These are phyloP conservation scores for Gadus chalcogrammus DNA, from an alignment of 2,113 vertebrate genomes.

Conservation along the genomic window DNA sequence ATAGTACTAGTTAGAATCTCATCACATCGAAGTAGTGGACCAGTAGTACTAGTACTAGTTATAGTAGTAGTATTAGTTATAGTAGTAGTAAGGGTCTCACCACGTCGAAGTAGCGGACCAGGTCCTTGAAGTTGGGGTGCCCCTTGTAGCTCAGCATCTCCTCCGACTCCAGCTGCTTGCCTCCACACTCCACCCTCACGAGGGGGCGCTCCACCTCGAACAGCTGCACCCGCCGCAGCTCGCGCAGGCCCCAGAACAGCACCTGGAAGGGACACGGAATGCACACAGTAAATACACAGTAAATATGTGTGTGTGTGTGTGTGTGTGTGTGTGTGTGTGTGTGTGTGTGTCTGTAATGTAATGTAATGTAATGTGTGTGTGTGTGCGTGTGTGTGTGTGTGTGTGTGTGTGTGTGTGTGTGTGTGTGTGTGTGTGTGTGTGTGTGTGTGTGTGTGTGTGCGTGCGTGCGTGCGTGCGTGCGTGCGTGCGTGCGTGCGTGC, in stretches of 20 bases:
- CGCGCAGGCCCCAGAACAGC: slow-evolving; percentile 90
- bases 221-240: slow-evolving; percentile 84
- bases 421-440: too few species aligned
- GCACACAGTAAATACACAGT: background rate
- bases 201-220: slow-evolving; percentile 88
- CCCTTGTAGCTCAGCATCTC: slow-evolving; percentile 79
- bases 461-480: background rate
- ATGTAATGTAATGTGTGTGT: too few species aligned
- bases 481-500: too few species aligned
- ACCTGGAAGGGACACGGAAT: slow-evolving; percentile 68
- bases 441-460: background rate
- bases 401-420: too few species aligned
- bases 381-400: too few species aligned
- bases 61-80: background rate
- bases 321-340: background rate
- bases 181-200: slow-evolving; percentile 86
- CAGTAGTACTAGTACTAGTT: background rate
- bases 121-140: slow-evolving; percentile 86
- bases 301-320: background rate
- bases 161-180: slow-evolving; percentile 84
- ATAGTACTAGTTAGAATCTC: background rate
- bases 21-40: background rate
- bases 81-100: slow-evolving; percentile 55
- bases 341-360: background rate
- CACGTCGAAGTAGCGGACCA: slow-evolving; percentile 84